Percentiles rank a stretch among this genome's conserved stretches.
phyloP scores from a whole-genome alignment of 1,140 invertebrate genomes.

The Polyergus mexicanus region DNA sequence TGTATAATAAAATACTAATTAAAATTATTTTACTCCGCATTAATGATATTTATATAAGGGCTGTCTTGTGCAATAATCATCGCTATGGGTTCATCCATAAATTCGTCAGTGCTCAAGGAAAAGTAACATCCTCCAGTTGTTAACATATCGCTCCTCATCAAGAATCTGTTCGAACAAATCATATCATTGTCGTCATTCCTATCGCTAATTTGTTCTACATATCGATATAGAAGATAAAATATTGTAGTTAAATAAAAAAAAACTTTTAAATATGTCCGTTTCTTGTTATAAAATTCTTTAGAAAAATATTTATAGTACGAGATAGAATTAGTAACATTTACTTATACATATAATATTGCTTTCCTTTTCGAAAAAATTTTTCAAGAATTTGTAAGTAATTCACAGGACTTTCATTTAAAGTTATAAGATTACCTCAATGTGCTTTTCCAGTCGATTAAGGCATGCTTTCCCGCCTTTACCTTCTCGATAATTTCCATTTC shows the following conservation, averaged over 20 bases:
- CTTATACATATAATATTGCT: neutral
- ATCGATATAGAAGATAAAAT: neutral
- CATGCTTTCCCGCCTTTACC: constrained; percentile 90
- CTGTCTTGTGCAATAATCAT: constrained; percentile 91
- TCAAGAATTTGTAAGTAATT: neutral
- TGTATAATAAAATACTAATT: neutral
- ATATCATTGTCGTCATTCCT: neutral
- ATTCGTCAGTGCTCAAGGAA: constrained; percentile 90
- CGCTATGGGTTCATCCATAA: constrained; percentile 93
- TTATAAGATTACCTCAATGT: constrained; percentile 87
- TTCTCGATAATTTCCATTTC: constrained; percentile 86
- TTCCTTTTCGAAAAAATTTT: neutral
- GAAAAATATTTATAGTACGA: constrained; percentile 86
- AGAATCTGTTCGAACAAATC: constrained; percentile 82
- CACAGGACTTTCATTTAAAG: constrained; percentile 86
- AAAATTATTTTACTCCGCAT: constrained; percentile 86
- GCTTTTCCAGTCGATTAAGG: constrained; percentile 93
- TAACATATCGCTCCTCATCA: constrained; percentile 89
- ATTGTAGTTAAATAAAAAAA: constrained; percentile 27
- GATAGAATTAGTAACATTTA: neutral
- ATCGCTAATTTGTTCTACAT: constrained; percentile 8
- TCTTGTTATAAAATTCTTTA: neutral
- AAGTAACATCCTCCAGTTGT: constrained; percentile 90
- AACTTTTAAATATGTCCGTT: neutral
- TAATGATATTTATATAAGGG: constrained; percentile 90